phyloP scores from a whole-genome alignment of 1,140 invertebrate genomes.

The Heliconius eleuchia region DNA sequence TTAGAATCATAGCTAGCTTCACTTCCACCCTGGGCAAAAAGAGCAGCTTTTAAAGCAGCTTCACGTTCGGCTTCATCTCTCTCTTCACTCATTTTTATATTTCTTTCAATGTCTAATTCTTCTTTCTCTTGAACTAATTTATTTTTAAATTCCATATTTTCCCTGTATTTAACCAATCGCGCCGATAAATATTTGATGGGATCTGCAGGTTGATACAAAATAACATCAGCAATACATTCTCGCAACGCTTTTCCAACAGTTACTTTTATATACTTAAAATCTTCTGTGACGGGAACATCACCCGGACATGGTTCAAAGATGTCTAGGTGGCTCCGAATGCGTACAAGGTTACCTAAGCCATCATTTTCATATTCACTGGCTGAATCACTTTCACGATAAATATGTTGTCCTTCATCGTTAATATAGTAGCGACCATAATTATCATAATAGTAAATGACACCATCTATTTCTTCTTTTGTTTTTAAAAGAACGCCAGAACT shows the following conservation, averaged over 20 bases:
- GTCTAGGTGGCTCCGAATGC: constrained; percentile 67
- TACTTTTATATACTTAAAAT: constrained; percentile 69
- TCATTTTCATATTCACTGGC: constrained; percentile 75
- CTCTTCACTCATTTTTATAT: constrained; percentile 62
- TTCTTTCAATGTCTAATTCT: constrained; percentile 60
- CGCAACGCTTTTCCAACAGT: constrained; percentile 66
- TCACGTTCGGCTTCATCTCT: constrained; percentile 55
- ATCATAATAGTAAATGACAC: constrained; percentile 65
- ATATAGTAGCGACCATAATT: constrained; percentile 71
- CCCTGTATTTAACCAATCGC: constrained; percentile 62
- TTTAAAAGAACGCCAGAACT: constrained; percentile 63
- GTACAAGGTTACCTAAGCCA: constrained; percentile 72
- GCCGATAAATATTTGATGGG: constrained; percentile 68
- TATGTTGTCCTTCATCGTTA: constrained; percentile 64
- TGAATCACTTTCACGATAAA: constrained; percentile 68
- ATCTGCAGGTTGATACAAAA: constrained; percentile 67
- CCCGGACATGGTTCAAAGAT: constrained; percentile 66
- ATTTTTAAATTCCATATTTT: constrained; percentile 69
- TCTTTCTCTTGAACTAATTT: constrained; percentile 60
- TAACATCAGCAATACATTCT: constrained; percentile 63
- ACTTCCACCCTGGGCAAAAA: constrained; percentile 55
- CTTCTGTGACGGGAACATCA: constrained; percentile 66
- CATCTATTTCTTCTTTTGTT: constrained; percentile 65
- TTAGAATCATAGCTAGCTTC: constrained; percentile 70
- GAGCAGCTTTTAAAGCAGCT: constrained; percentile 54